A percentile compares a stretch with the other conserved stretches of the same genome.
phyloP scores from a whole-genome alignment of 2,888 invertebrate genomes.

The Cepaea hortensis region DNA sequence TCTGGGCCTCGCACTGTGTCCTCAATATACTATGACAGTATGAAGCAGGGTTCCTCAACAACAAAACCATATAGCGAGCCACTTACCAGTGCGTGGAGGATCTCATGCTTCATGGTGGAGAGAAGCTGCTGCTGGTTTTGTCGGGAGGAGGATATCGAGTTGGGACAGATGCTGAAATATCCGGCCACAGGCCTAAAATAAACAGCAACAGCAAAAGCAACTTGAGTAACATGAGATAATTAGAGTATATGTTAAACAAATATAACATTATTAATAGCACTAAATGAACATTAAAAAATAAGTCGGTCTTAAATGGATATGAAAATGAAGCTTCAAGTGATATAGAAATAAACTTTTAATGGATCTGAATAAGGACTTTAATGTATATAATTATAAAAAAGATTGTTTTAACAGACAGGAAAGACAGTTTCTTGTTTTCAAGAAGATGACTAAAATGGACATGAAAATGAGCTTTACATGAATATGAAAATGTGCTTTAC shows the following conservation, averaged over 20 bases:
- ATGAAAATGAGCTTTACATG: no score
- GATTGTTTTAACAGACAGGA: no score
- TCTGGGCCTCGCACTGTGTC: no score
- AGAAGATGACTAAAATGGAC: no score
- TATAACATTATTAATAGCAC: no score
- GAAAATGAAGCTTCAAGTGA: background rate
- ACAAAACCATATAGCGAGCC: constrained; percentile 86
- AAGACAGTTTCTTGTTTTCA: no score
- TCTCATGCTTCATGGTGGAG: constrained; percentile 98
- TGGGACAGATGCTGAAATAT: constrained; percentile 97
- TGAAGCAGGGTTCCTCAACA: constrained; percentile 77
- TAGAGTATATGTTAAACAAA: background rate
- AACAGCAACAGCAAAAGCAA: background rate
- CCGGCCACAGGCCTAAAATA: constrained; percentile 93
- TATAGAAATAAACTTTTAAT: no score
- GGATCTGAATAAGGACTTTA: no score
- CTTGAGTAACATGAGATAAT: background rate
- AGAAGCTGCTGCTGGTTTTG: constrained; percentile 85
- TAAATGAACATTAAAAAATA: background rate
- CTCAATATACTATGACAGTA: no score
- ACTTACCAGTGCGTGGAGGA: constrained; percentile 89
- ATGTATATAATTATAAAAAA: no score
- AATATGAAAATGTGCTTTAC: no score
- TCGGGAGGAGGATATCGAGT: constrained; percentile 91
- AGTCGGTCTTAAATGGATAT: background rate